A percentile compares a stretch with the other conserved stretches of the same genome.
Conservation (phyloP, 2,113 vertebrate genomes). For the Danionella cerebrum region DNA sequence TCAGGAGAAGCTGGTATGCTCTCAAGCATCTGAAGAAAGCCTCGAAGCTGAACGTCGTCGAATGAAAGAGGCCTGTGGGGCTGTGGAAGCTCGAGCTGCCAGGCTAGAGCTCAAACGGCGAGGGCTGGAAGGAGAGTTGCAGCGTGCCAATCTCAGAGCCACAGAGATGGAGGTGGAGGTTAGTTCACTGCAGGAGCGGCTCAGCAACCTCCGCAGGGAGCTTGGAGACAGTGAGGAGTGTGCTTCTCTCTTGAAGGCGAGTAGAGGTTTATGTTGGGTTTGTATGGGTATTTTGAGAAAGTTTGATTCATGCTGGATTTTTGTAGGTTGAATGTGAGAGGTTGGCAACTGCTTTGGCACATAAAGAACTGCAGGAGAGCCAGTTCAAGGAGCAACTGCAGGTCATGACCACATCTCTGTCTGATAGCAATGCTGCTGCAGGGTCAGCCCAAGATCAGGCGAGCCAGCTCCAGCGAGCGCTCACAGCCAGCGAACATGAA, state of each 20-base stretch:
- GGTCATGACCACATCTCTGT: constrained; percentile 52
- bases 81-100: constrained; percentile 50
- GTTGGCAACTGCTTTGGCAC: constrained; percentile 49
- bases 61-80: constrained; percentile 62
- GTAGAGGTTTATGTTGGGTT: background rate
- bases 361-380: constrained; percentile 59
- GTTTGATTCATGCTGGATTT: background rate
- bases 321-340: constrained; percentile 48
- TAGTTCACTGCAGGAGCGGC: constrained; percentile 53
- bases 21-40: constrained; percentile 43
- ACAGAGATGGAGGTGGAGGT: constrained; percentile 60
- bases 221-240: constrained; percentile 63
- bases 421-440: constrained; percentile 44
- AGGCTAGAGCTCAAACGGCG: constrained; percentile 57
- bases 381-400: constrained; percentile 63
- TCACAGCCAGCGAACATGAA: constrained; percentile 64
- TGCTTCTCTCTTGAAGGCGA: constrained; percentile 47
- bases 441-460: constrained; percentile 60
- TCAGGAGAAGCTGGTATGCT: constrained; percentile 57
- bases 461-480: constrained; percentile 58
- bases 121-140: constrained; percentile 63
- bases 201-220: constrained; percentile 51
- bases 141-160: constrained; percentile 54
- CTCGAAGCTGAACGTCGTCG: constrained; percentile 52
- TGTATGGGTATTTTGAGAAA: background rate